phyloP scores from a whole-genome alignment of 2,797 vertebrate species.

The Rhabdophis nuchalis region DNA sequence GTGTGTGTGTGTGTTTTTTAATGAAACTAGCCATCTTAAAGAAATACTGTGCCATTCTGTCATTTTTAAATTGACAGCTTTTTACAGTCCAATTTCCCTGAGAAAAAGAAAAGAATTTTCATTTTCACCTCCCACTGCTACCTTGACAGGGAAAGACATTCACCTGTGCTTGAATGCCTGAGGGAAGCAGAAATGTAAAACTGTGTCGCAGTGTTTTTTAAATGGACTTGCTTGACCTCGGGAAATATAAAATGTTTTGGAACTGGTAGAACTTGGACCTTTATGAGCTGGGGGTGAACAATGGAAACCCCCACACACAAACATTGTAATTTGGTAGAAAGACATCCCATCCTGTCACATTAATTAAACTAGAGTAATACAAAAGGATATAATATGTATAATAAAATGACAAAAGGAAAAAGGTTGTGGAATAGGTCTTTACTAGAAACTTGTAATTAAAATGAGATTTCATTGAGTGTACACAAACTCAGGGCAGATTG shows the following conservation, averaged over 20 bases:
- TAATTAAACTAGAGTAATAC: slow-evolving; percentile 14
- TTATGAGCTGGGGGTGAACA: slow-evolving; percentile 40
- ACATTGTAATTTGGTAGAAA: slow-evolving; percentile 31
- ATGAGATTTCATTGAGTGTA: slow-evolving; percentile 24
- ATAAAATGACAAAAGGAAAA: slow-evolving; percentile 27
- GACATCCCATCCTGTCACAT: slow-evolving; percentile 37
- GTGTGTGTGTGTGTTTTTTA: too few species aligned
- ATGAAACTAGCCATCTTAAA: slow-evolving; percentile 73
- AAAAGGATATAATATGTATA: slow-evolving; percentile 9
- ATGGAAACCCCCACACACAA: slow-evolving; percentile 39
- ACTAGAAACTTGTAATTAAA: slow-evolving; percentile 32
- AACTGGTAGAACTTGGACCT: slow-evolving; percentile 47
- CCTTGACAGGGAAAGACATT: slow-evolving; percentile 73
- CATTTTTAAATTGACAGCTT: slow-evolving; percentile 77
- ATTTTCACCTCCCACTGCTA: slow-evolving; percentile 69
- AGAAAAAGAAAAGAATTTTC: slow-evolving; percentile 69
- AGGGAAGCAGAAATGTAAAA: slow-evolving; percentile 69
- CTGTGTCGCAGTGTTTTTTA: slow-evolving; percentile 60
- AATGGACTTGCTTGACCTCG: slow-evolving; percentile 58
- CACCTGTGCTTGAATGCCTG: slow-evolving; percentile 62
- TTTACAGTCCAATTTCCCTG: slow-evolving; percentile 69
- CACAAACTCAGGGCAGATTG: background rate
- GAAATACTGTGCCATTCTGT: slow-evolving; percentile 71
- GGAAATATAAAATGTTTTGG: slow-evolving; percentile 52
- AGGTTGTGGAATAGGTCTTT: slow-evolving; percentile 3